Evolutionary conservation across 2,113 vertebrate species (phyloP).

Genomic region (Hippocampus zosterae): DNA sequence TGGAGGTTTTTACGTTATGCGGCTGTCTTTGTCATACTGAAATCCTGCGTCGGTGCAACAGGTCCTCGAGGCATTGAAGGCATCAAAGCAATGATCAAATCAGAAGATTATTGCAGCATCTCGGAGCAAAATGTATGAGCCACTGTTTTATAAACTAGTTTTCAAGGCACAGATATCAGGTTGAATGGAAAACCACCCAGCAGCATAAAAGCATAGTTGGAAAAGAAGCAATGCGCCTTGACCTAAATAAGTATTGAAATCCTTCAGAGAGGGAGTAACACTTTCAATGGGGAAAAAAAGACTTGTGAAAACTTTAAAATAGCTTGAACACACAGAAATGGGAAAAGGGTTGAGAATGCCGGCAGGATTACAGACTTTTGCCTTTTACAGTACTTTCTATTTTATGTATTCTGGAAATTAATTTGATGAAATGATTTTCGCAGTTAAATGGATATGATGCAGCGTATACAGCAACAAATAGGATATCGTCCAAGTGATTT

Average conservation of each 20-base stretch:
- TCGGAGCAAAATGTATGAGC: conserved; percentile 7
- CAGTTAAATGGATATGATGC: neutral
- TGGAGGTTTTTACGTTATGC: neutral
- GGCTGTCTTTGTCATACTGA: neutral
- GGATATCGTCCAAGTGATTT: neutral
- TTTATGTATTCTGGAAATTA: neutral
- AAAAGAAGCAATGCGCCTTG: neutral
- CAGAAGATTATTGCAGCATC: conserved; percentile 3
- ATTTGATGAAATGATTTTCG: neutral
- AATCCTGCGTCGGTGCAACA: conserved; percentile 2
- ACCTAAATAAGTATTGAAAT: conserved; percentile 13
- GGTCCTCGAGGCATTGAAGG: conserved; percentile 8
- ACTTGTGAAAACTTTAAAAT: neutral
- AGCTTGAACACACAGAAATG: conserved; percentile 1
- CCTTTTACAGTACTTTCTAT: neutral
- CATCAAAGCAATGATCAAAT: conserved; percentile 11
- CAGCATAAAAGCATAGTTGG: neutral
- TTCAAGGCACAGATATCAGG: conserved; percentile 1
- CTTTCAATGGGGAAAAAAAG: neutral
- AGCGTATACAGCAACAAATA: neutral
- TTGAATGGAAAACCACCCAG: neutral
- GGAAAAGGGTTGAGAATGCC: neutral
- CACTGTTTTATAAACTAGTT: conserved; percentile 9
- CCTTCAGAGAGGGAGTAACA: neutral
- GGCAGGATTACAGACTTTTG: neutral